Base-by-base conservation (phyloP, 92 coral and sea anemone species). In the Epizoanthus scotinus region DNA sequence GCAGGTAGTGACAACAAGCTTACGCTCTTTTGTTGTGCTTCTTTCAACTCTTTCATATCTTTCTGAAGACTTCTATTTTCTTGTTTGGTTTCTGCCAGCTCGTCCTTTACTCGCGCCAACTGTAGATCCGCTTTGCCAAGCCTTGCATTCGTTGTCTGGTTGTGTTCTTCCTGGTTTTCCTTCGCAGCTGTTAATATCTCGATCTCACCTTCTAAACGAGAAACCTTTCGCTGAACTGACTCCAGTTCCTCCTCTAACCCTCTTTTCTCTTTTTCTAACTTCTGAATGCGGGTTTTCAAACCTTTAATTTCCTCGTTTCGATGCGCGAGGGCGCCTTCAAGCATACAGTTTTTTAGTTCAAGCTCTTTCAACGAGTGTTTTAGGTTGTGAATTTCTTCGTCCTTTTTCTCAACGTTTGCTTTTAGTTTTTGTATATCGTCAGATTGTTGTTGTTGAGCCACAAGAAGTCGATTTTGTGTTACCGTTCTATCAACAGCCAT, bases 311-410 rank as follows among this genome's bases (percentile, higher is more conserved):
- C 89, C 25, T 34, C 78, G 60, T 81, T 73, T 28, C 78, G 71
- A 19, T 21, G 27, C 17, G 40, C 28, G 5, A 86, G 71, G 15
- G 59, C 71, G 26, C 49, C 56, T 19, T 20, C 64, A 2, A 80
- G 89, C n/a, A 63, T 80, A 29, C 36, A 52, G 78, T 86, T 79
- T 19, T 81, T 86, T 5, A 71, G 81, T 72, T 80, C 70, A 15
- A 86, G 85, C 10, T 86, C 86, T 59, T 38, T 40, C 18, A 86
- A 65, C 26, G 44, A 63, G 53, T 81, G 73, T 66, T 63, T 52
- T 5, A 86, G 73, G 9, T 54, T 49, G 47, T 19, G 7, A n/a
- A 86, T 57, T 53, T 86, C 78, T 70, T 62, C 59, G 36, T 86
- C 67, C 53, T 86, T 86, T 50, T 27, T 50, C 14, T 62, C 78